Conservation (phyloP, 1,140 invertebrate genomes). For the Cotesia glomerata region DNA sequence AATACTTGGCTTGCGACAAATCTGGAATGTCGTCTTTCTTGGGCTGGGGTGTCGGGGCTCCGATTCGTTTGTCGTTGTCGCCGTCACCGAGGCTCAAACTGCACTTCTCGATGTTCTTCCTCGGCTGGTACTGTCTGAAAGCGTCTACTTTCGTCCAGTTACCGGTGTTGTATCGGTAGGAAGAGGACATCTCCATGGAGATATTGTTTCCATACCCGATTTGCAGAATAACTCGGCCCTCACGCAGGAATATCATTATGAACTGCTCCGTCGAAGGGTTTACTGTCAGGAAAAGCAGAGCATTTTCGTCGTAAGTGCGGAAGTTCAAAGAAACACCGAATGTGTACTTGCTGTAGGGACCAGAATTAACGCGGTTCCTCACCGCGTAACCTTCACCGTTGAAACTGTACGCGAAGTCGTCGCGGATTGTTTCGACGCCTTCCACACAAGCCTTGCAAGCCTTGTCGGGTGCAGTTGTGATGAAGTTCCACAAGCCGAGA, state of each 20-base stretch:
- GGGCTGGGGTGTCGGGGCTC: slow-evolving; percentile 68
- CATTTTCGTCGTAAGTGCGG: slow-evolving; percentile 86
- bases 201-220: slow-evolving; percentile 74
- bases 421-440: slow-evolving; percentile 66
- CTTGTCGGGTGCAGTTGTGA: slow-evolving; percentile 65
- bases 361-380: slow-evolving; percentile 67
- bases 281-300: slow-evolving; percentile 82
- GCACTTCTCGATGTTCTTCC: slow-evolving; percentile 62
- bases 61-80: slow-evolving; percentile 74
- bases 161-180: slow-evolving; percentile 81
- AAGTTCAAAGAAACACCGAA: slow-evolving; percentile 84
- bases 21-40: slow-evolving; percentile 70
- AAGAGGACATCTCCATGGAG: slow-evolving; percentile 71
- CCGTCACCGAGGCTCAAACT: slow-evolving; percentile 72
- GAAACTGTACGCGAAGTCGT: slow-evolving; percentile 70
- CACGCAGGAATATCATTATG: slow-evolving; percentile 76
- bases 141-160: slow-evolving; percentile 80
- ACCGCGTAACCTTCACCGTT: slow-evolving; percentile 81
- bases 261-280: slow-evolving; percentile 77
- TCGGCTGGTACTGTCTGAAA: slow-evolving; percentile 54
- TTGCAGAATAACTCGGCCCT: slow-evolving; percentile 78
- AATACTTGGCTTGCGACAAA: slow-evolving; percentile 69
- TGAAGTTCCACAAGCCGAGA: slow-evolving; percentile 90
- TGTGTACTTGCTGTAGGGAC: slow-evolving; percentile 72
- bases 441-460: slow-evolving; percentile 79